Base-by-base conservation (phyloP, 2,113 vertebrate species). In the Pseudopipra pipra region DNA sequence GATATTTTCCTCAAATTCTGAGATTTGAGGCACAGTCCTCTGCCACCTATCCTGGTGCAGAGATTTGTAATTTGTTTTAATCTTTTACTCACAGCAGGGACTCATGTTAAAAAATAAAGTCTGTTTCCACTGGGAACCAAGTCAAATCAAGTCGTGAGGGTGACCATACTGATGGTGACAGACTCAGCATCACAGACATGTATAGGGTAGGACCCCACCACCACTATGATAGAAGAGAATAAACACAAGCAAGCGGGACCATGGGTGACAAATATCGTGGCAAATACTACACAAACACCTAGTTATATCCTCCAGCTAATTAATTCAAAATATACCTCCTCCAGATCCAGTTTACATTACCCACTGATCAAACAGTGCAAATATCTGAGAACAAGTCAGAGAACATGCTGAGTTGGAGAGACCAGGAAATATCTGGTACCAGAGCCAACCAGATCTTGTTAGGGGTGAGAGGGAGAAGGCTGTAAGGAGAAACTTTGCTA, bases 141-240 rank as follows among this genome's bases (percentile, higher is more conserved):
- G 43, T 21, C 28, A 8, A 65, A 4, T 30, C 8, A 59, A 39
- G 23, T 39, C 20, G 24, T 15, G 12, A 91, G 30, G 2, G 9
- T 67, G 39, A 83, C 25, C 2, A n/a, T 46, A n/a, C 9, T 54
- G 52, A 30, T 12, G 11, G 11, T 33, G 30, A 46, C 7, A 79
- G 58, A 51, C 9, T 66, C 18, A 58, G 22, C 11, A 33, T 31
- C 24, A 54, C 22, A 33, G 30, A 47, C 21, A 56, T 24, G 3
- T 35, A 19, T 17, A 2, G 11, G 5, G 1, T 35, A 80, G 37
- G 11, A n/a, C 3, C 0, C 15, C 11, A 25, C 5, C 14, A 39
- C 41, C 14, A 63, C 6, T 5, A n/a, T 10, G 4, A 39, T 31
- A 27, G 49, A 81, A 46, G 49, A 63, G 35, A 74, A 59, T 6